These are phyloP conservation scores for Saccopteryx leptura DNA, from an alignment of 2,113 vertebrate genomes.

Conservation along the genomic window DNA sequence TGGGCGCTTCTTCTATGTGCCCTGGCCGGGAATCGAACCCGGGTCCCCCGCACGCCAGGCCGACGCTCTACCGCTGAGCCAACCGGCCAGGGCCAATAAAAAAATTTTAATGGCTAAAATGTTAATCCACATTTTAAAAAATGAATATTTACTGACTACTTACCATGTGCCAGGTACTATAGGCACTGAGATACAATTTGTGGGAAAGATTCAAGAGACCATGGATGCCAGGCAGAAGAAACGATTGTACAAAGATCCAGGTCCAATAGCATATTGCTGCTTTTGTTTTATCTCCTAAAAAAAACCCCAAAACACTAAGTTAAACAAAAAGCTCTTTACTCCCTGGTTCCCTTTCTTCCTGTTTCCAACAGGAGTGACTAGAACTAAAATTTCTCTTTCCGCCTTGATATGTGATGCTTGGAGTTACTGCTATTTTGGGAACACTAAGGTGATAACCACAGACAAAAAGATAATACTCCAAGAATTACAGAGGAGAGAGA, in stretches of 20 bases:
- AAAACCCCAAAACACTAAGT: not conserved
- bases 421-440: not conserved
- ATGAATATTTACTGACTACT: not conserved
- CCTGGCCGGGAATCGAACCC: too few species aligned
- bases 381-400: constrained; percentile 4
- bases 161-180: not conserved
- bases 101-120: too few species aligned
- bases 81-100: too few species aligned
- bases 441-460: not conserved
- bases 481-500: not conserved
- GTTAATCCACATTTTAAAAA: too few species aligned
- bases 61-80: too few species aligned
- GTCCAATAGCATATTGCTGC: not conserved
- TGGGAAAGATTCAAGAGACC: not conserved
- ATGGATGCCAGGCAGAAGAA: constrained; percentile 8
- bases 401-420: not conserved
- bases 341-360: not conserved
- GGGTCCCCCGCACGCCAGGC: too few species aligned
- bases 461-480: not conserved
- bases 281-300: not conserved
- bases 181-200: not conserved
- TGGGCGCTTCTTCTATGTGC: too few species aligned
- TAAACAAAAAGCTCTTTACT: not conserved
- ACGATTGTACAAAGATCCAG: not conserved
- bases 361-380: not conserved